Base-by-base conservation (phyloP, 2,888 invertebrate genomes). In the Trimorus sp. region DNA sequence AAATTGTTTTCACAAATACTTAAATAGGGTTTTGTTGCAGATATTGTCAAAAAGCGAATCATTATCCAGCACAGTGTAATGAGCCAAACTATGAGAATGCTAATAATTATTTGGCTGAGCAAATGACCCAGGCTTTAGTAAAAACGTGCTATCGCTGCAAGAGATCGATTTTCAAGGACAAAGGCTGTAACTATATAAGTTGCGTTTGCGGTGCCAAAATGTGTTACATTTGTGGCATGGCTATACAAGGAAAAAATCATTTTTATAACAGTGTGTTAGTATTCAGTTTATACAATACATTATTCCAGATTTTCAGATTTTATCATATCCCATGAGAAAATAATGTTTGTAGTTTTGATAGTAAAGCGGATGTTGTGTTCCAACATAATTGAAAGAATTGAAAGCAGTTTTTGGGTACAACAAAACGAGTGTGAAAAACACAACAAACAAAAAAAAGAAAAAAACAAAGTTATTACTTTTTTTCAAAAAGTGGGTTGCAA, bases 181-280 rank as follows among this genome's bases (percentile, higher is more conserved):
- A 93, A 68, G 94, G 94, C 0, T 94, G 94, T 85, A 94, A 94
- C 84, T 16, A 37, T 5, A 77, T 77, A 40, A 49, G 40, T n/a
- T 77, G 77, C 12, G 1, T 3, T 7, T 77, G 77, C 48, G 70
- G 70, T 2, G 77, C 63, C 1, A 15, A 4, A 0, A 70, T 77
- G 69, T 77, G 77, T 37, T 77, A 77, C 40, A 12, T 77, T 38
- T 76, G 76, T 26, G n/a, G 49, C 7, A 36, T 62, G n/a, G 62
- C n/a, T 12, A 53, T 53, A 5, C 0, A 53, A 53, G n/a, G 16
- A 16, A n/a, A 48, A n/a, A 48, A 1, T 7, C 48, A 48, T 14
- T 48, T 48, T 12, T n/a, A 26, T 26, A 26, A 26, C 26, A 26
- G 26, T 26, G 26, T 26, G 26, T n/a, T 48, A 48, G 48, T 11